Evolutionary conservation across 2,888 invertebrate genomes (phyloP).

Genomic region (Agrenia bidenticulata): DNA sequence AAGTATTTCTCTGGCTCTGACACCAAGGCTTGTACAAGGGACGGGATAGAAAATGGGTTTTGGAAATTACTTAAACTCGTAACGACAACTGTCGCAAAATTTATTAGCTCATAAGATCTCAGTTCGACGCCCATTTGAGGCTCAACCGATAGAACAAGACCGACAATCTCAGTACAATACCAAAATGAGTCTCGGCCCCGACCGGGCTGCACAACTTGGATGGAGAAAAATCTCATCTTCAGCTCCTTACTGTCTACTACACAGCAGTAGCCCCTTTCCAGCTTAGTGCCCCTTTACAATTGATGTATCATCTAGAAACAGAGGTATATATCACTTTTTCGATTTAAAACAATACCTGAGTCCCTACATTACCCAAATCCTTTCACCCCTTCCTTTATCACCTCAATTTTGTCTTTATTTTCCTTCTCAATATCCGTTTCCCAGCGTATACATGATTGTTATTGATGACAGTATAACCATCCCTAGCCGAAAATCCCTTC

Average conservation of each 20-base stretch:
- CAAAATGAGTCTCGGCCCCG: slow-evolving; percentile 28
- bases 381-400: slow-evolving; percentile 20
- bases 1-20: slow-evolving; percentile 52
- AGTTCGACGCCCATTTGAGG: slow-evolving; percentile 53
- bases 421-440: slow-evolving; percentile 8
- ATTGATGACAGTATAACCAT: slow-evolving; percentile 23
- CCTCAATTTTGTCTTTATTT: slow-evolving; percentile 23
- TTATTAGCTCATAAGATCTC: slow-evolving; percentile 54
- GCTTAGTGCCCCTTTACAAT: slow-evolving; percentile 19
- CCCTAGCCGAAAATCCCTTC: not conserved
- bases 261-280: not conserved
- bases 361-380: slow-evolving; percentile 40
- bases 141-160: slow-evolving; percentile 40
- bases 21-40: slow-evolving; percentile 52
- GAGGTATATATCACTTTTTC: slow-evolving; percentile 45
- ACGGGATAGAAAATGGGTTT: slow-evolving; percentile 52
- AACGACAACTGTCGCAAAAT: slow-evolving; percentile 54
- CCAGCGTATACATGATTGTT: slow-evolving; percentile 15
- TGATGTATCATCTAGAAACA: slow-evolving; percentile 28
- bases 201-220: slow-evolving; percentile 6
- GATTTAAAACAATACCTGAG: slow-evolving; percentile 46
- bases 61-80: slow-evolving; percentile 54
- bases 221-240: slow-evolving; percentile 14
- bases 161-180: slow-evolving; percentile 36
- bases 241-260: not conserved